phyloP scores from a whole-genome alignment of 2,888 invertebrate genomes.

The Dascillus cervinus region DNA sequence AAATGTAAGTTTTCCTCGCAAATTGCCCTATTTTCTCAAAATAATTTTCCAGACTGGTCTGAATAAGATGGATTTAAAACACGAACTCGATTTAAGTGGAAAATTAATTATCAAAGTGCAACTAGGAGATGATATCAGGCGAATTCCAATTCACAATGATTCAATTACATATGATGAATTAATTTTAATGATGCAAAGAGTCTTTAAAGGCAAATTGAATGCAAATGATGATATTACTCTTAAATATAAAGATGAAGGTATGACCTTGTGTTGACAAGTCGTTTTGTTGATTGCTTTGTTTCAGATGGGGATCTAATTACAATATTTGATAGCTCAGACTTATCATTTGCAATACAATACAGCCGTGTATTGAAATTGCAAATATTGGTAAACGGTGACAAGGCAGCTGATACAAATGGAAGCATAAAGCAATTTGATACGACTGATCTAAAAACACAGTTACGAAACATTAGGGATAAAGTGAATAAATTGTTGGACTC shows the following conservation, averaged over 20 bases:
- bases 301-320: constrained; percentile 64
- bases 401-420: constrained; percentile 25
- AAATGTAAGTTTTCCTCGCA: no score
- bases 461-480: constrained; percentile 48
- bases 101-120: constrained; percentile 51
- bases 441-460: constrained; percentile 41
- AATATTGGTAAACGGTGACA: constrained; percentile 41
- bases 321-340: constrained; percentile 61
- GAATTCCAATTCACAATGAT: constrained; percentile 65
- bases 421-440: constrained; percentile 37
- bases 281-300: constrained; percentile 21
- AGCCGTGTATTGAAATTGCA: constrained; percentile 58
- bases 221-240: constrained; percentile 59
- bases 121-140: constrained; percentile 58
- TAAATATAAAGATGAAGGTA: constrained; percentile 67
- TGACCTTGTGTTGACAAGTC: constrained; percentile 12
- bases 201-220: constrained; percentile 55
- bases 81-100: constrained; percentile 40
- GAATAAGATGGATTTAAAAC: constrained; percentile 12
- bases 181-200: constrained; percentile 64
- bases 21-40: no score
- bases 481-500: constrained; percentile 52
- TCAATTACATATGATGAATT: constrained; percentile 63
- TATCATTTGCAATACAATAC: constrained; percentile 62
- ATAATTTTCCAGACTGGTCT: no score